phyloP scores from a whole-genome alignment of 2,888 invertebrate species.

The Lissocephala sabroskyi region DNA sequence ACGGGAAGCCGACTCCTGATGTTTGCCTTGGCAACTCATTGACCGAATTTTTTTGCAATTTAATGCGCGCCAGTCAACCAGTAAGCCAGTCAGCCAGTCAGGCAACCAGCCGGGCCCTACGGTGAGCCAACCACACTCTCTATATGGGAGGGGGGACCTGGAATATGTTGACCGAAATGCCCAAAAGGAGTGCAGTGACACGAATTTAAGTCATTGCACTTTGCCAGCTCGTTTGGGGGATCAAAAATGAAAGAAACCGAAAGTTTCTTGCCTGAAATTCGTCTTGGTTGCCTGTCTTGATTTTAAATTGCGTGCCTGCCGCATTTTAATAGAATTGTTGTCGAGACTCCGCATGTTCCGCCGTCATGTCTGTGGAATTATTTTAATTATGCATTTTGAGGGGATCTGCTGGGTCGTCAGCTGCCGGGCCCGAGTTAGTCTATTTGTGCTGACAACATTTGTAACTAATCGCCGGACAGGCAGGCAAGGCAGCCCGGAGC shows the following conservation, averaged over 20 bases:
- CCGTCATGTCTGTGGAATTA: slow-evolving; percentile 39
- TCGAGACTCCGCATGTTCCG: slow-evolving; percentile 36
- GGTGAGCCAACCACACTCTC: no score
- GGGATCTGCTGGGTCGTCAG: no score
- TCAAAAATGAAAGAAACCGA: neutral
- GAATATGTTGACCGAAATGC: no score
- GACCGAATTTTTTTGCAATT: slow-evolving; percentile 12
- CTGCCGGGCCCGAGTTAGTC: no score
- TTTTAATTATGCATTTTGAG: slow-evolving; percentile 56
- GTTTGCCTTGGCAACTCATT: slow-evolving; percentile 7
- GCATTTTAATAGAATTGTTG: no score
- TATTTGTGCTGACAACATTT: slow-evolving; percentile 24
- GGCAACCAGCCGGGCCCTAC: no score
- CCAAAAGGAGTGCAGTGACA: slow-evolving; percentile 24
- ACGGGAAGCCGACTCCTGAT: slow-evolving; percentile 5
- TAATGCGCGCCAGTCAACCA: slow-evolving; percentile 7
- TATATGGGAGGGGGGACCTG: no score
- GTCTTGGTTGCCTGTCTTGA: slow-evolving; percentile 7
- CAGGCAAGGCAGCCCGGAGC: neutral
- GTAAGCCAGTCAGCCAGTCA: no score
- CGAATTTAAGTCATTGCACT: slow-evolving; percentile 44
- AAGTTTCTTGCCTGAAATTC: neutral
- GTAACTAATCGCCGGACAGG: slow-evolving; percentile 40
- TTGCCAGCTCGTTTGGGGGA: neutral
- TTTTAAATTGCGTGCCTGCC: slow-evolving; percentile 6